A percentile compares a stretch with the other conserved stretches of the same genome.
These are phyloP conservation scores for Saguinus oedipus DNA, from an alignment of 2,797 vertebrate genomes.

Conservation along the genomic window DNA sequence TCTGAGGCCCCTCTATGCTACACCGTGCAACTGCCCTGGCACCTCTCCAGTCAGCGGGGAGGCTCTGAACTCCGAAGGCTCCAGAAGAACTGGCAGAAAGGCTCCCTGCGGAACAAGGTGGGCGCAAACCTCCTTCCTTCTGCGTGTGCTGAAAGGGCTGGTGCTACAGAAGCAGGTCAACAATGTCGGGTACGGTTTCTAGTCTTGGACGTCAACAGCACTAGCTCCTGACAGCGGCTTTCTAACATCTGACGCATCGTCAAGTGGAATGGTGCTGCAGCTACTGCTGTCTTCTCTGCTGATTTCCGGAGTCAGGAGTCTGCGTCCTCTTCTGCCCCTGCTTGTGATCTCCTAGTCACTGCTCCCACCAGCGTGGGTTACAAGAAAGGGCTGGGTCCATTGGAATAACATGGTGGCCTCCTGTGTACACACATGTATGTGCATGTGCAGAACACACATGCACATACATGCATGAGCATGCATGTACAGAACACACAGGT, in stretches of 20 bases:
- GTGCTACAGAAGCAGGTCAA: rapidly evolving
- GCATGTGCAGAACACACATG: rapidly evolving
- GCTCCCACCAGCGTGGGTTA: not conserved
- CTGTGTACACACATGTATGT: not conserved
- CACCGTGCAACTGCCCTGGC: too few species aligned
- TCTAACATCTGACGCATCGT: not conserved
- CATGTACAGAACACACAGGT: too few species aligned
- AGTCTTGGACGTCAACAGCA: rapidly evolving
- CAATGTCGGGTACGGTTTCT: rapidly evolving
- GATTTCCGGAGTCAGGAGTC: not conserved
- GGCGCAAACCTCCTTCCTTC: rapidly evolving
- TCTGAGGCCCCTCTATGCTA: not conserved
- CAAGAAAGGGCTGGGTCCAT: not conserved
- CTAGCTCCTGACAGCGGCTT: not conserved
- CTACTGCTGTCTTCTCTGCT: not conserved
- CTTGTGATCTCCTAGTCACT: not conserved
- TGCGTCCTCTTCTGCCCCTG: not conserved
- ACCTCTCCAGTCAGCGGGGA: not conserved
- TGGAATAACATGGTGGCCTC: constrained; percentile 12
- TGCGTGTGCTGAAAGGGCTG: rapidly evolving
- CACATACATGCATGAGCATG: rapidly evolving
- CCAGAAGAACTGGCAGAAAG: too few species aligned
- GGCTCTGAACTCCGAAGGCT: rapidly evolving
- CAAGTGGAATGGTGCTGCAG: not conserved
- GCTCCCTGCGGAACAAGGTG: rapidly evolving